A percentile compares a stretch with the other conserved stretches of the same genome.
These are phyloP conservation scores for Hycleus cichorii DNA, from an alignment of 1,140 invertebrate species.

Conservation along the genomic window DNA sequence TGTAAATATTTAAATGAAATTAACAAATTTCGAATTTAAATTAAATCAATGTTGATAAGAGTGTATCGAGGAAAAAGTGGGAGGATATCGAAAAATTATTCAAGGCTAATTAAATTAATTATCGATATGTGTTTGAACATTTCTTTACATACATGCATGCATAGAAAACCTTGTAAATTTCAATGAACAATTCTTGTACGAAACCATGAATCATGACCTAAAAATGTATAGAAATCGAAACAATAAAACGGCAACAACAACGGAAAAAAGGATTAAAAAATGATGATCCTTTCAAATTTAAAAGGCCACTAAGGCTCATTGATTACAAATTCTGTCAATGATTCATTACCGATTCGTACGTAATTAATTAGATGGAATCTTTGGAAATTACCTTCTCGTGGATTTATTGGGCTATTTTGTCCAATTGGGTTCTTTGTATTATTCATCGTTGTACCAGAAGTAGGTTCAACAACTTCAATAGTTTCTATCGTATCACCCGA, in stretches of 20 bases:
- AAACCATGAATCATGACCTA: constrained; percentile 12
- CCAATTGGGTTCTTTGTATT: constrained; percentile 30
- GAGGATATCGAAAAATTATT: no score
- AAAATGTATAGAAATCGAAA: background rate
- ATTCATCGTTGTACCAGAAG: constrained; percentile 28
- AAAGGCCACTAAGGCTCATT: background rate
- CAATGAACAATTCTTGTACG: background rate
- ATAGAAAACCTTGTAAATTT: no score
- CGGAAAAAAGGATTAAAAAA: no score
- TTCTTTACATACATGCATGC: no score
- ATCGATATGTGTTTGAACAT: no score
- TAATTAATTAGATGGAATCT: background rate
- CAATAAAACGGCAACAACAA: no score
- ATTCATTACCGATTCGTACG: background rate
- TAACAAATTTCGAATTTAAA: background rate
- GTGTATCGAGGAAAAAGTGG: no score
- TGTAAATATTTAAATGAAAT: background rate
- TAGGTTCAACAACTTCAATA: constrained; percentile 50
- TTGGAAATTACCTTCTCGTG: constrained; percentile 32
- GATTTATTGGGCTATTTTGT: constrained; percentile 21
- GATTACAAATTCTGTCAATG: background rate
- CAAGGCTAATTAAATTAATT: no score
- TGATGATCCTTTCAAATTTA: no score
- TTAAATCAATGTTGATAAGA: no score
- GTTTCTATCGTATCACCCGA: constrained; percentile 58